Evolutionary conservation across 2,797 vertebrate genomes (phyloP).

Genomic region (Cheracebus regulus): DNA sequence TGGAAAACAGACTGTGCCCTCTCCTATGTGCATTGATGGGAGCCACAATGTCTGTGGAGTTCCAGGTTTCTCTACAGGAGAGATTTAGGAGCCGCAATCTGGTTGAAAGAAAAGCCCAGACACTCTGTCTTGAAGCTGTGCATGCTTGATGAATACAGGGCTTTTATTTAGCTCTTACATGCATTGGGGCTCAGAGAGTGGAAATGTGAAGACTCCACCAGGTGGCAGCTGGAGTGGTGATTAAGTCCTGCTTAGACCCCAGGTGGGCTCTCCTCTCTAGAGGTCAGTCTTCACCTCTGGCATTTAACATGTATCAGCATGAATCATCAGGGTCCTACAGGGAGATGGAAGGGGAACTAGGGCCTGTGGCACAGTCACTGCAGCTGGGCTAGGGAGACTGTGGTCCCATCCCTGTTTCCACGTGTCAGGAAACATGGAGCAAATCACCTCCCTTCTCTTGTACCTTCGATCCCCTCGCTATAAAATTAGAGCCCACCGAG

Average conservation of each 20-base stretch:
- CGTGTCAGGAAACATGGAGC: accelerated
- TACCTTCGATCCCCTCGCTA: not conserved
- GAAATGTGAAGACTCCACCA: too few relatives aligned
- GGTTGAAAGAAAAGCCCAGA: not conserved
- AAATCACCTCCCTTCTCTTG: not conserved
- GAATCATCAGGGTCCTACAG: accelerated
- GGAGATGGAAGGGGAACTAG: not conserved
- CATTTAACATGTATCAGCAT: not conserved
- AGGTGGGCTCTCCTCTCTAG: not conserved
- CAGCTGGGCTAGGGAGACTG: accelerated
- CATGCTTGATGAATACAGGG: not conserved
- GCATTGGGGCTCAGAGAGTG: accelerated
- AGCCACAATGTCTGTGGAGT: accelerated
- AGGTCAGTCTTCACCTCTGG: not conserved
- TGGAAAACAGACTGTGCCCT: accelerated
- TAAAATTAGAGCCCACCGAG: not conserved
- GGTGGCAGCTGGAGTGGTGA: not conserved
- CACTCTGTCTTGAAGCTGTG: not conserved
- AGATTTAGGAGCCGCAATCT: not conserved
- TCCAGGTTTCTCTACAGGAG: not conserved
- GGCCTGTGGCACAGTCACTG: accelerated
- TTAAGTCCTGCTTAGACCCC: accelerated
- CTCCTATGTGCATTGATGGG: not conserved
- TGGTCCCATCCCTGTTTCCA: too few relatives aligned
- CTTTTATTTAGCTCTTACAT: not conserved